phyloP scores from a whole-genome alignment of 2,113 vertebrate species.

The Microcebus jonahi region DNA sequence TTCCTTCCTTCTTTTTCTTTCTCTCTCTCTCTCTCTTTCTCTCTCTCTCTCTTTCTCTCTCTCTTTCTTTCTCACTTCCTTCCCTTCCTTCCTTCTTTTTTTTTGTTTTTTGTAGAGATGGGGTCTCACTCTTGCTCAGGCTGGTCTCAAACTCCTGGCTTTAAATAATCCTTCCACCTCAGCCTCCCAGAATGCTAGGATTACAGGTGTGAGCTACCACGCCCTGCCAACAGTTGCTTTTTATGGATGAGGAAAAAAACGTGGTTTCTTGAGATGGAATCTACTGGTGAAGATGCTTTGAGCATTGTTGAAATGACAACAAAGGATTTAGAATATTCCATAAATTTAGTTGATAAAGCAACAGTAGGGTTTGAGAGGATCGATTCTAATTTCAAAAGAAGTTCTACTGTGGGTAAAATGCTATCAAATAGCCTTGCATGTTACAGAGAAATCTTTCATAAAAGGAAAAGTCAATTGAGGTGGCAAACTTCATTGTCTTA shows the following conservation, averaged over 20 bases:
- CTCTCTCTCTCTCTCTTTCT: fast-evolving
- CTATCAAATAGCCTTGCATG: not conserved
- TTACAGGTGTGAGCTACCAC: too few species aligned
- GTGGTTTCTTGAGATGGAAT: not conserved
- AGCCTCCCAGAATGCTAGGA: too few species aligned
- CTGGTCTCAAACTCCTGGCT: too few species aligned
- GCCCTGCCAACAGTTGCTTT: not conserved
- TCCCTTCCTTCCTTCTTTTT: too few species aligned
- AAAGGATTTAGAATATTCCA: not conserved
- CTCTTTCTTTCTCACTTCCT: too few species aligned
- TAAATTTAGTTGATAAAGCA: not conserved
- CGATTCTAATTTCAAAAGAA: not conserved
- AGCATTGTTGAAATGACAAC: not conserved
- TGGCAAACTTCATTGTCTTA: not conserved
- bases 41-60: fast-evolving
- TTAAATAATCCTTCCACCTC: too few species aligned
- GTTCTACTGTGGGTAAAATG: not conserved
- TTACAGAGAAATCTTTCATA: not conserved
- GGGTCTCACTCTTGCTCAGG: too few species aligned
- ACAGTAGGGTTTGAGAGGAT: not conserved
- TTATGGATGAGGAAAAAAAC: not conserved
- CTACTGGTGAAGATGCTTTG: not conserved
- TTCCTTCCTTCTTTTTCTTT: fast-evolving
- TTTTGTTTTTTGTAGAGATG: too few species aligned
- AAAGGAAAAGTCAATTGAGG: not conserved